phyloP scores from a whole-genome alignment of 2,113 vertebrate species.

The Edolisoma coerulescens region DNA sequence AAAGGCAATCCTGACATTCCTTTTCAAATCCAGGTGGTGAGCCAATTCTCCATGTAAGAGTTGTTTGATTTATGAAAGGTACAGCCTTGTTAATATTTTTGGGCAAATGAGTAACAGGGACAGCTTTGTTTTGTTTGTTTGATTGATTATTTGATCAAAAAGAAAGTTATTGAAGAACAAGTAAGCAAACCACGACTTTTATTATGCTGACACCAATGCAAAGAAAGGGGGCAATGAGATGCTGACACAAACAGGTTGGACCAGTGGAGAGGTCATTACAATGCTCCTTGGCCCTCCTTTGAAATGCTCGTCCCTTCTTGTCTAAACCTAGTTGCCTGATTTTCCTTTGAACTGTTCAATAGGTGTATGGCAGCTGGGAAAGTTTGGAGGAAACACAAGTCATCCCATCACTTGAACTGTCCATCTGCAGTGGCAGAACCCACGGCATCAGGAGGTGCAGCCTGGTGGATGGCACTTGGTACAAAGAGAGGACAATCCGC shows the following conservation, averaged over 20 bases:
- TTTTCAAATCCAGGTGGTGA: neutral
- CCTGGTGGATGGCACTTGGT: fast-evolving
- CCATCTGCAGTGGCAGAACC: neutral
- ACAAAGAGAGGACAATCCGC: neutral
- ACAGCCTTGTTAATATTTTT: neutral
- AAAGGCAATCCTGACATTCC: neutral
- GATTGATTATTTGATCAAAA: neutral
- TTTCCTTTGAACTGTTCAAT: neutral
- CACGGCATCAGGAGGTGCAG: neutral
- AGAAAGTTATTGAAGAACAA: neutral
- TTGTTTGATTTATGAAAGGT: neutral
- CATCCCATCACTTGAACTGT: neutral
- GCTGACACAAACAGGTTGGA: neutral
- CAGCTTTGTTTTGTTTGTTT: neutral
- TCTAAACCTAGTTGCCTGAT: neutral
- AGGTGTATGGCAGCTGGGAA: neutral
- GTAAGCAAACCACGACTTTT: neutral
- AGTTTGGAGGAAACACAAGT: neutral
- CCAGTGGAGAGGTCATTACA: neutral
- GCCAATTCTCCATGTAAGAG: neutral
- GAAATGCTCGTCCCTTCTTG: neutral
- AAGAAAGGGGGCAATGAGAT: neutral
- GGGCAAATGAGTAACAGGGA: neutral
- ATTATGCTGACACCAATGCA: neutral
- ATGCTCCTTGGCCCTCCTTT: fast-evolving